Percentiles rank a stretch among this genome's conserved stretches.
phyloP scores from a whole-genome alignment of 2,113 vertebrate genomes.

The Pitta sordida region DNA sequence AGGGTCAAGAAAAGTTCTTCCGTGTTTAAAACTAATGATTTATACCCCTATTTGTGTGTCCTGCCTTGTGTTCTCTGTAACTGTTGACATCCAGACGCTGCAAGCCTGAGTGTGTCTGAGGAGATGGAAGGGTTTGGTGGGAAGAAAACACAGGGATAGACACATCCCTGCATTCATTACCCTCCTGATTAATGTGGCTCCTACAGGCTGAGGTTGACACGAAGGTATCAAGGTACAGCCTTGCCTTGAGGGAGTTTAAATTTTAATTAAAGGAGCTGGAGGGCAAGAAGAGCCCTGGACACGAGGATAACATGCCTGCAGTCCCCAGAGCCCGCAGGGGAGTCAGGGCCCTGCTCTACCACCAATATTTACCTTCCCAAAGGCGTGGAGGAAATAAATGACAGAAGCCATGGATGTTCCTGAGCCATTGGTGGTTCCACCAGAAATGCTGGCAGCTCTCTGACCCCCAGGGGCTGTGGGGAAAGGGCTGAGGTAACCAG shows the following conservation, averaged over 20 bases:
- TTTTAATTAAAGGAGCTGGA: background rate
- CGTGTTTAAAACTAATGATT: background rate
- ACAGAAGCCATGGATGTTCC: background rate
- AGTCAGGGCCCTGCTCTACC: background rate
- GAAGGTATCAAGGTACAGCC: background rate
- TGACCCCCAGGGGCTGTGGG: background rate
- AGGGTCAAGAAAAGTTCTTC: background rate
- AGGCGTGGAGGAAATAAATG: background rate
- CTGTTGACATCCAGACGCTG: background rate
- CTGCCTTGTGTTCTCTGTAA: background rate
- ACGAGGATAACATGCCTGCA: background rate
- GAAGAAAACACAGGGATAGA: background rate
- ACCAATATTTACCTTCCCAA: background rate
- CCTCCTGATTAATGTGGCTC: rapidly evolving
- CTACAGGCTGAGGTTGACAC: background rate
- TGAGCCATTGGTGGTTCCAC: rapidly evolving
- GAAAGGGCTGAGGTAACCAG: background rate
- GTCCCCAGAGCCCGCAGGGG: background rate
- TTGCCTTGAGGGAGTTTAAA: background rate
- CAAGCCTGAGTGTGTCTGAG: rapidly evolving
- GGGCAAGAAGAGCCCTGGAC: background rate
- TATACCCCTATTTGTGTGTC: background rate
- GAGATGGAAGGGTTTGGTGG: background rate
- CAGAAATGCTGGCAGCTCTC: rapidly evolving
- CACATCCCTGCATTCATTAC: background rate